Conservation (phyloP, 2,888 invertebrate genomes). For the Diachrysia chrysitis region DNA sequence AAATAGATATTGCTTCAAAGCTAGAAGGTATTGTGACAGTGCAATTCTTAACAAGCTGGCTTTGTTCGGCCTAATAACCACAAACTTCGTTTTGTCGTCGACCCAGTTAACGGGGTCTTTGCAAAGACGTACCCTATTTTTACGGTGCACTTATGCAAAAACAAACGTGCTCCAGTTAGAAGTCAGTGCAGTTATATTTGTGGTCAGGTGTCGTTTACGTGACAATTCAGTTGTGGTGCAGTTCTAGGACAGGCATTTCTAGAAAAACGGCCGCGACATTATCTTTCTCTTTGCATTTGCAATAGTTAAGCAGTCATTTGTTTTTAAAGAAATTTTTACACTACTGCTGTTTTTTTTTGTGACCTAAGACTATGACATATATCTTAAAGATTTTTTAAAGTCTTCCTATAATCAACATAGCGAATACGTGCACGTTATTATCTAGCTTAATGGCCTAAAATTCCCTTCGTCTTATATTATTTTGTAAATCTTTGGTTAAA, state of each 20-base stretch:
- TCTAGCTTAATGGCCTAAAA: neutral
- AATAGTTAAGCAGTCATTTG: conserved; percentile 8
- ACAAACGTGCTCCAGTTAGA: conserved; percentile 68
- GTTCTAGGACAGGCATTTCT: conserved; percentile 46
- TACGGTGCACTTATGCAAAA: conserved; percentile 68
- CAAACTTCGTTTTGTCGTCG: conserved; percentile 60
- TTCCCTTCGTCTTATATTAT: neutral
- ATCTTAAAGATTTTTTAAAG: too few relatives aligned
- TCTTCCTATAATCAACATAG: too few relatives aligned
- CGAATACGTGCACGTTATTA: neutral
- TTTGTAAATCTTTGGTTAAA: neutral
- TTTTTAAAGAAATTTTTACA: conserved; percentile 10
- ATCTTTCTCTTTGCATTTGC: conserved; percentile 41
- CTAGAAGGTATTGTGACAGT: conserved; percentile 33
- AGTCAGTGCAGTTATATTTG: conserved; percentile 44
- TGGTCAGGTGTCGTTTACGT: conserved; percentile 55
- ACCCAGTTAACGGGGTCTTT: conserved; percentile 65
- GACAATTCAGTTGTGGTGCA: conserved; percentile 40
- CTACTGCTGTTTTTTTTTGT: conserved; percentile 11
- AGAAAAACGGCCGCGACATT: conserved; percentile 36
- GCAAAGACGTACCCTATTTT: conserved; percentile 62
- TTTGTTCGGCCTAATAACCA: conserved; percentile 70
- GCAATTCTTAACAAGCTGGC: conserved; percentile 62
- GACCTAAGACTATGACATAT: conserved; percentile 6
- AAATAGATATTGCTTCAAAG: conserved; percentile 24